Conservation (phyloP, 1,140 invertebrate genomes). For the Diorhabda carinulata region DNA sequence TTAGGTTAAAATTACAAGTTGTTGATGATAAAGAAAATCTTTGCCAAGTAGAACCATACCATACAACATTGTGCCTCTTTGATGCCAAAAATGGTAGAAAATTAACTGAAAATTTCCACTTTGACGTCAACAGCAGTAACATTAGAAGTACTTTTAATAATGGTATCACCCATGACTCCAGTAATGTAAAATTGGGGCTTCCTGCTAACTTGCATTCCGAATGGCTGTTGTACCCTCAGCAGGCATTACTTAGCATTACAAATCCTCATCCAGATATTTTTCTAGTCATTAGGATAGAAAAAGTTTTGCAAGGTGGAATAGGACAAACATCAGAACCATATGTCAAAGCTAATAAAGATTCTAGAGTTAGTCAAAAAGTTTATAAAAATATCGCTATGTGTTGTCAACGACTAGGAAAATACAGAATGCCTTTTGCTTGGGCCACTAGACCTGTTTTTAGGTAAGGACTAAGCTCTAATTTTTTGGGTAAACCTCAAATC, state of each 20-base stretch:
- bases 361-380: conserved; percentile 72
- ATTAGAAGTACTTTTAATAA: conserved; percentile 44
- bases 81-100: conserved; percentile 82
- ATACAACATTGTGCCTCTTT: conserved; percentile 79
- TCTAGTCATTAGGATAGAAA: conserved; percentile 85
- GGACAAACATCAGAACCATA: conserved; percentile 85
- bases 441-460: conserved; percentile 79
- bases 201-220: conserved; percentile 58
- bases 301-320: conserved; percentile 86
- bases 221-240: conserved; percentile 62
- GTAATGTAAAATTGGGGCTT: conserved; percentile 41
- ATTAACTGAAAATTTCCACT: conserved; percentile 90
- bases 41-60: conserved; percentile 90
- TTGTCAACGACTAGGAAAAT: conserved; percentile 80
- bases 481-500: too few species aligned
- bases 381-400: conserved; percentile 77
- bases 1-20: conserved; percentile 75
- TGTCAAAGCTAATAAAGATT: conserved; percentile 72
- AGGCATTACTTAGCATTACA: conserved; percentile 78
- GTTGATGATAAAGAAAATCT: conserved; percentile 72
- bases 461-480: conserved; percentile 35
- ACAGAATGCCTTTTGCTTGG: conserved; percentile 96
- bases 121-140: conserved; percentile 76
- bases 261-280: conserved; percentile 85
- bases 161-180: conserved; percentile 11